Evolutionary conservation across 2,113 vertebrate genomes (phyloP).

Genomic region (Ovibos moschatus): DNA sequence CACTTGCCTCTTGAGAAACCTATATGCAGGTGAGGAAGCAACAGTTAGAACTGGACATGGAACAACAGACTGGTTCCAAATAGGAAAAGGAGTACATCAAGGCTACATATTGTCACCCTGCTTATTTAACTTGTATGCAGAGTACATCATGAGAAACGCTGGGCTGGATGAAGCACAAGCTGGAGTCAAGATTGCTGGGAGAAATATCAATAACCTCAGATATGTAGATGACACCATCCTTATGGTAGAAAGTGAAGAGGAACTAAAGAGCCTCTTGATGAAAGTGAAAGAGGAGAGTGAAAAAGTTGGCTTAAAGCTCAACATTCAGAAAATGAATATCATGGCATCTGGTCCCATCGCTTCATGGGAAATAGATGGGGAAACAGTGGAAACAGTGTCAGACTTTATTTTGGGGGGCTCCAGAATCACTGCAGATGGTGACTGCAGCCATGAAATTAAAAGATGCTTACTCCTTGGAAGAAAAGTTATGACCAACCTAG

Average conservation of each 20-base stretch:
- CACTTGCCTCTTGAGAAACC: not conserved
- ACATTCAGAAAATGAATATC: not conserved
- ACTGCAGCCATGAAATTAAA: not conserved
- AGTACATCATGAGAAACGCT: not conserved
- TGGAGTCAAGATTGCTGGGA: rapidly evolving
- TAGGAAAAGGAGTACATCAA: not conserved
- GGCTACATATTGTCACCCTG: not conserved
- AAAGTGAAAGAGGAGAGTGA: not conserved
- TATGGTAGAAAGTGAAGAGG: not conserved
- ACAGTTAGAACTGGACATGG: not conserved
- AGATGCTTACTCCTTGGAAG: not conserved
- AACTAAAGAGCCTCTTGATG: not conserved
- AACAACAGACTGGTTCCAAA: not conserved
- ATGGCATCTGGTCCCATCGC: not conserved
- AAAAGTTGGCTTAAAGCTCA: not conserved
- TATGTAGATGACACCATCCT: not conserved
- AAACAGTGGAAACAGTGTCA: not conserved
- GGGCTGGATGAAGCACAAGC: not conserved
- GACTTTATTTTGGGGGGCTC: not conserved
- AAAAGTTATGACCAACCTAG: not conserved
- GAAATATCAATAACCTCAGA: not conserved
- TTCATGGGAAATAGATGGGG: not conserved
- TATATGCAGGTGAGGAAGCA: not conserved
- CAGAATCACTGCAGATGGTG: not conserved
- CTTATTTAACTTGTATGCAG: not conserved